Evolutionary conservation across 2,113 vertebrate genomes (phyloP), one percentile per base, ranked within the genome.

Genomic region (Fulica atra): DNA sequence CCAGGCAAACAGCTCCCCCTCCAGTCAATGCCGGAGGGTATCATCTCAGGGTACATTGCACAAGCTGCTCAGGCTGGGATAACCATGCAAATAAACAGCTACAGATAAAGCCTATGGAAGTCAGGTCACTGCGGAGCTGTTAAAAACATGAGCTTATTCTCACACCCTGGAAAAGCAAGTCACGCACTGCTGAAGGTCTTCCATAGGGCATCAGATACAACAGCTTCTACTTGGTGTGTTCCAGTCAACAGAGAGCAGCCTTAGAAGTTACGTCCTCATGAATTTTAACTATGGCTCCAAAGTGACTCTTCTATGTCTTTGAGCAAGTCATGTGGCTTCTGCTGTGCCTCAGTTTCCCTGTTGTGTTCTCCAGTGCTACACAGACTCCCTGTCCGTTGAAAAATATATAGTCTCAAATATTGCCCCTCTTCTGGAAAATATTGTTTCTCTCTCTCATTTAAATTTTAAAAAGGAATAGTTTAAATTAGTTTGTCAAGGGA

Each of bases 1-100:
- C 15, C 91, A 82, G 73, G 70, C 38, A 86, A 87, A 94, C 28
- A 93, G 84, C 87, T 88, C 70, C 92, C 78, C 69, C 93, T 77
- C 54, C 21, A 79, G 63, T 42, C 86, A 59, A n/a, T 24, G 70
- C 54, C 72, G 46, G 64, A 29, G 86, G 86, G 87, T 28, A 46
- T 63, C 74, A 40, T 13, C 50, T 28, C 87, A 38, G 72, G 68
- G 86, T 70, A 13, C 53, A 13, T 88, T 2, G 26, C 36, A 38
- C 48, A 20, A 40, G 36, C 60, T 76, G 38, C 82, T 56, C n/a
- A 5, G 36, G 23, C 25, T 60, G 64, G 68, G 59, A n/a, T n/a
- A 66, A 9, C 28, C 11, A 13, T 35, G 44, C n/a, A 19, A 29
- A 40, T 12, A 66, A n/a, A 44, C 1, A 35, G 70, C 61, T 11